Evolutionary conservation across 2,888 invertebrate genomes (phyloP), one percentile per base, ranked within the genome.

Genomic region (Oscheius myriophilus): DNA sequence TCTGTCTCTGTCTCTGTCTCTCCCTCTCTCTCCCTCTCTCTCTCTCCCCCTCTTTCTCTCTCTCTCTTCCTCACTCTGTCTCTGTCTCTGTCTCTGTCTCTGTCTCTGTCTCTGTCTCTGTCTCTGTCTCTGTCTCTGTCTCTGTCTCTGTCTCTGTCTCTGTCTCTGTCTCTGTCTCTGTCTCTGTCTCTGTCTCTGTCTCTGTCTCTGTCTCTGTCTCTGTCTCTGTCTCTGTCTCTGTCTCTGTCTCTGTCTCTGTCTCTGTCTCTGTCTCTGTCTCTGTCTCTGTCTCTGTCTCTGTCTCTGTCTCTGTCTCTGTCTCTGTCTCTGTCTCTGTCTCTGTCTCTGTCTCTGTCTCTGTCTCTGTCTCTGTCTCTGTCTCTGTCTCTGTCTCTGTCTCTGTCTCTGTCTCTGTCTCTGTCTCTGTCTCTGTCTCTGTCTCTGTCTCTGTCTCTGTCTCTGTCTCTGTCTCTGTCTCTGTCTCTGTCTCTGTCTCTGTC

Each of bases 361-460:
- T 7, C 45, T 45, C 49, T 18, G n/a, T 49, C 18, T 49, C 18
- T 49, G 18, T 7, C 49, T 18, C 18, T 61, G 46, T 61, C 33
- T 25, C 45, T 26, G 12, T 26, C 23, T n/a, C 23, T 11, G 1
- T 18, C 18, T 3, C 16, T 3, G 3, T 49, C 1, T 16, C 49
- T 18, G 11, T 3, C 23, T 18, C 23, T n/a, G 18, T 49, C 9
- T n/a, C 21, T 49, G 2, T 2, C 16, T n/a, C 45, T 7, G 6
- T 3, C 12, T 3, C 45, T 7, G 6, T 7, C 45, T 7, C 3
- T 7, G 3, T 12, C 18, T 2, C n/a, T 7, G 2, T 7, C 45
- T 45, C 49, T 18, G n/a, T 49, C 18, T 49, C 18, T 49, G 18
- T 7, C 49, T 18, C 18, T 61, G 46, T 61, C 33, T 25, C 45